Evolutionary conservation across 2,113 vertebrate genomes (phyloP), one percentile per base, ranked within the genome.

Genomic region (Bucco capensis): DNA sequence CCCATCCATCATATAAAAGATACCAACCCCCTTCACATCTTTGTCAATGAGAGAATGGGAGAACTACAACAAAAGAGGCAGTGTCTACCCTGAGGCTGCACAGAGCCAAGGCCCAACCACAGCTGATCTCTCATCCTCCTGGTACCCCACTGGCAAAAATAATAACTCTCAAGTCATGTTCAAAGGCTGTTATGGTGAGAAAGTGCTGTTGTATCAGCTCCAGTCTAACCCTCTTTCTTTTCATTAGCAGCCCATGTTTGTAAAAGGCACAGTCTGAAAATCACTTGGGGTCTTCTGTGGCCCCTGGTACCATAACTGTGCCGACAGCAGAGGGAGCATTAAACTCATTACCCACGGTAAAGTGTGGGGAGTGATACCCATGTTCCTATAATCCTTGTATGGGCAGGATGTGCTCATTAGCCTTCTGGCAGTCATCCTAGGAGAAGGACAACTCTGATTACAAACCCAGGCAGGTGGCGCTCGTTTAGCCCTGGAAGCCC

Each of bases 61-160:
- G 31, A 76, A 79, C 66, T 53, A 7, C 42, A 51, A 11, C 28
- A 38, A 42, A 60, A 80, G 25, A 46, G 58, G 35, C 9, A 70
- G 50, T 27, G 17, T 19, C n/a, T 60, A 31, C 8, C n/a, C 40
- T 0, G 0, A 8, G 24, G 4, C 24, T 28, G 2, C 12, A 31
- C 12, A 56, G 35, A 79, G 28, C 23, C 24, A 65, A 57, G 4
- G 3, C 58, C 22, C 35, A 57, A 44, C 2, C 61, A 65, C 33
- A 83, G 14, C 3, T 6, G 31, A 92, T 35, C 21, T 81, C 46
- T 49, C 1, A 3, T 67, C 12, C n/a, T 78, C 42, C 58, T 47
- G 40, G 58, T 47, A 60, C 19, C 44, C 24, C 46, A 54, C 31
- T 6, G 15, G n/a, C 62, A 77, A 82, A 84, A 86, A 24, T 11